Base-by-base conservation (phyloP, 2,888 invertebrate species). In the Trissonchulus latispiculum region DNA sequence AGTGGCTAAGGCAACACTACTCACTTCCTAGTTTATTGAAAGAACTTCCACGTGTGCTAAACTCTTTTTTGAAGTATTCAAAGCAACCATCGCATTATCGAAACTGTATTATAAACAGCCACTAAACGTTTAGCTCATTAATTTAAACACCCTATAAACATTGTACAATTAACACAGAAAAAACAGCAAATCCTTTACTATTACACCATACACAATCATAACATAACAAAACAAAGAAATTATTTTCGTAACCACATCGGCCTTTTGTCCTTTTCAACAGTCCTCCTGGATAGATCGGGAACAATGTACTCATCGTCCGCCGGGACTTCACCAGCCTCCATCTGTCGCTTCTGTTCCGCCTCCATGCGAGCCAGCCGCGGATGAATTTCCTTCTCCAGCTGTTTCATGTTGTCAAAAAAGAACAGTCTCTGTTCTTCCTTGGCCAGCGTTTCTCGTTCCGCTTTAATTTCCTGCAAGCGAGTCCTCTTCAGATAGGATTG, bases 291-390 rank as follows among this genome's bases (percentile, higher is more conserved):
- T 36, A 68, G n/a, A 28, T 68, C 69, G 8, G 69, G 69, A 23
- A 68, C 36, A n/a, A 68, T 36, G 61, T 73, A 73, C n/a, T 73
- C 73, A 18, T 73, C 73, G 33, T 73, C 73, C 36, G 71, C 28
- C 28, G 70, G 73, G 2, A 73, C 31, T 32, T 68, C 69, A 3
- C 69, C 69, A n/a, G 35, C 3, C 18, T 32, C 33, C 36, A 68
- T 68, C 18, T 33, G n/a, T 15, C 69, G 69, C 3, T 23, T 36
- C 18, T 36, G 69, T 3, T 68, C 69, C 3, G 28, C 69, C 36
- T 68, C 69, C 36, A 68, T 36, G 31, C 36, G 2, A 3, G n/a
- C n/a, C 33, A 68, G 69, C 8, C 35, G 29, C 36, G 69, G 69
- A 68, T 68, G 36, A n/a, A 68, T 68, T 36, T 72, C 59, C 28